A percentile compares a stretch with the other conserved stretches of the same genome.
Evolutionary conservation across 2,888 invertebrate genomes (phyloP).

Genomic region (Phytoseiulus persimilis): DNA sequence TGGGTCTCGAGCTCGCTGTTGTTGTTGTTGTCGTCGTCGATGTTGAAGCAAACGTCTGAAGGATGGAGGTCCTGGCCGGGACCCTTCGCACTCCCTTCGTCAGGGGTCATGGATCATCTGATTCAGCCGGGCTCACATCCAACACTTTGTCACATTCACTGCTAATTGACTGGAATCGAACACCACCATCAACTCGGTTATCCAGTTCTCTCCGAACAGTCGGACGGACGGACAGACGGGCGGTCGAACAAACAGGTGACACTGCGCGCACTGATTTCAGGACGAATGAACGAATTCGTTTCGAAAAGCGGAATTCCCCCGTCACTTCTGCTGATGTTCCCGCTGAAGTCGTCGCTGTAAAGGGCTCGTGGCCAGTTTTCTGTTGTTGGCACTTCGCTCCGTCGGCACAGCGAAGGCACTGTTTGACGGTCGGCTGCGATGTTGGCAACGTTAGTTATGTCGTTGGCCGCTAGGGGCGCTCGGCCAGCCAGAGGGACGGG

Average conservation of each 20-base stretch:
- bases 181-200: background rate
- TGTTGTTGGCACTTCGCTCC: slow-evolving; percentile 31
- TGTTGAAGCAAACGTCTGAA: background rate
- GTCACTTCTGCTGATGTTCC: background rate
- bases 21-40: background rate
- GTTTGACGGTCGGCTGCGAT: background rate
- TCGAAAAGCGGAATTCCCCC: background rate
- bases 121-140: background rate
- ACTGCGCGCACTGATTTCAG: background rate
- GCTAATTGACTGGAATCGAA: background rate
- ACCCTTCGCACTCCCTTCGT: background rate
- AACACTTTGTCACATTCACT: background rate
- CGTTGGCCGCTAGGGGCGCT: slow-evolving; percentile 37
- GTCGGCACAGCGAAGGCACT: slow-evolving; percentile 38
- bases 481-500: slow-evolving; percentile 22
- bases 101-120: background rate
- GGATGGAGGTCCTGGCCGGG: background rate
- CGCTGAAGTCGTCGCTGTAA: background rate
- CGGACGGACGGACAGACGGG: background rate
- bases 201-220: background rate
- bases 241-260: background rate
- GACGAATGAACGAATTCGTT: background rate
- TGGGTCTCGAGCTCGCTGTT: background rate
- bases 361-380: background rate
- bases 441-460: slow-evolving; percentile 12